These are phyloP conservation scores for Morus bassanus DNA, from an alignment of 2,797 vertebrate species.

Conservation along the genomic window DNA sequence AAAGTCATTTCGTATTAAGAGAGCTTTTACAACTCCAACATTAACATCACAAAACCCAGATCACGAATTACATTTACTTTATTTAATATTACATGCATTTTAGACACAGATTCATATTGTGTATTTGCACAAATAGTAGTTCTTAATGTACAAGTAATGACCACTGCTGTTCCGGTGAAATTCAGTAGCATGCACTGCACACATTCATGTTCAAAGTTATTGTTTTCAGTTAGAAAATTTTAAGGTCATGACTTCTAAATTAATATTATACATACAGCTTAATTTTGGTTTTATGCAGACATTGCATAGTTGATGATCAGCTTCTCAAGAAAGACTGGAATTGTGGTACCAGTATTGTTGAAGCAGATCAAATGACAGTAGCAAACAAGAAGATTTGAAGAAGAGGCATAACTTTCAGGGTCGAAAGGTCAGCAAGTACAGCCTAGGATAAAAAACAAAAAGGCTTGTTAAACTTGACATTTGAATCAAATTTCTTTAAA, in stretches of 20 bases:
- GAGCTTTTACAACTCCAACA: background rate
- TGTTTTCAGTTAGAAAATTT: conserved; percentile 56
- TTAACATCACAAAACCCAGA: conserved; percentile 10
- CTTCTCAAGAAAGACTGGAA: conserved; percentile 63
- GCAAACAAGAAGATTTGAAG: conserved; percentile 98
- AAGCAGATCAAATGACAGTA: conserved; percentile 82
- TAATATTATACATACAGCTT: conserved; percentile 47
- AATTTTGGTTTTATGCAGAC: conserved; percentile 75
- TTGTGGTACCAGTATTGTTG: conserved; percentile 25
- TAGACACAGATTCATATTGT: background rate
- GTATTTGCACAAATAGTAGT: background rate
- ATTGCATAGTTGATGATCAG: conserved; percentile 73
- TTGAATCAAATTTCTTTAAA: conserved; percentile 33
- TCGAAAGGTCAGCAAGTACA: conserved; percentile 97
- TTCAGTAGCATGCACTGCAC: conserved; percentile 64
- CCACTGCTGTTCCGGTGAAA: conserved; percentile 34
- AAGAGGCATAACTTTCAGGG: conserved; percentile 97
- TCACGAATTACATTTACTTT: conserved; percentile 20
- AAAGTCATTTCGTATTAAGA: background rate
- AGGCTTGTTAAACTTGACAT: conserved; percentile 45
- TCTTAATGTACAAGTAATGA: background rate
- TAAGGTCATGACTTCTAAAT: conserved; percentile 60
- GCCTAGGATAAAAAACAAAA: conserved; percentile 81
- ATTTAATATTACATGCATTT: conserved; percentile 65
- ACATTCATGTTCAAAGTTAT: background rate